Conservation (phyloP, 2,113 vertebrate species). For the Dunckerocampus dactyliophorus region DNA sequence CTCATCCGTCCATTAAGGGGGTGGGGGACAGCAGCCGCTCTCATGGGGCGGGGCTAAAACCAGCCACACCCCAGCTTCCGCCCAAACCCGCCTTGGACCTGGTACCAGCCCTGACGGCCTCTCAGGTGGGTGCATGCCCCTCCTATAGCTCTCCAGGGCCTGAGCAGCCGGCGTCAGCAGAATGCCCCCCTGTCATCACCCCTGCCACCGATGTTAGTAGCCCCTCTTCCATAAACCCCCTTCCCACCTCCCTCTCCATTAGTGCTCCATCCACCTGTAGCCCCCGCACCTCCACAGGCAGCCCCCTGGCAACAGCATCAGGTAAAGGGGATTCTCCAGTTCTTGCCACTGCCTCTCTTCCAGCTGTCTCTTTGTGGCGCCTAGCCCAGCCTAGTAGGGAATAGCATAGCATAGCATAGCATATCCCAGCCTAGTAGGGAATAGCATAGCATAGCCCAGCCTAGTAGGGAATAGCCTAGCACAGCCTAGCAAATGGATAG, state of each 20-base stretch:
- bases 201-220: constrained; percentile 83
- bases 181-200: constrained; percentile 84
- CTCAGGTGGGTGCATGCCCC: constrained; percentile 97
- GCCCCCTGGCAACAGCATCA: constrained; percentile 99
- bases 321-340: constrained; percentile 84
- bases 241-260: constrained; percentile 68
- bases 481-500: neutral
- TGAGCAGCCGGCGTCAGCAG: constrained; percentile 86
- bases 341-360: constrained; percentile 52
- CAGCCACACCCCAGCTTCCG: constrained; percentile 91
- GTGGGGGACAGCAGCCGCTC: constrained; percentile 83
- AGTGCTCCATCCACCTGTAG: constrained; percentile 90
- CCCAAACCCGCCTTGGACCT: constrained; percentile 97
- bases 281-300: constrained; percentile 87
- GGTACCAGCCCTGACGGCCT: constrained; percentile 93
- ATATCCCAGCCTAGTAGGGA: neutral
- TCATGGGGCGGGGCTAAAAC: constrained; percentile 79
- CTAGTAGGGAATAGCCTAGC: no score
- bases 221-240: constrained; percentile 83
- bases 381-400: neutral
- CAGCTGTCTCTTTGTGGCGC: constrained; percentile 38
- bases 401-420: neutral
- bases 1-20: constrained; percentile 89
- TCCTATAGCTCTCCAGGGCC: constrained; percentile 63
- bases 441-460: no score